phyloP scores from a whole-genome alignment of 2,113 vertebrate genomes.

The Rhynchomys soricoides region DNA sequence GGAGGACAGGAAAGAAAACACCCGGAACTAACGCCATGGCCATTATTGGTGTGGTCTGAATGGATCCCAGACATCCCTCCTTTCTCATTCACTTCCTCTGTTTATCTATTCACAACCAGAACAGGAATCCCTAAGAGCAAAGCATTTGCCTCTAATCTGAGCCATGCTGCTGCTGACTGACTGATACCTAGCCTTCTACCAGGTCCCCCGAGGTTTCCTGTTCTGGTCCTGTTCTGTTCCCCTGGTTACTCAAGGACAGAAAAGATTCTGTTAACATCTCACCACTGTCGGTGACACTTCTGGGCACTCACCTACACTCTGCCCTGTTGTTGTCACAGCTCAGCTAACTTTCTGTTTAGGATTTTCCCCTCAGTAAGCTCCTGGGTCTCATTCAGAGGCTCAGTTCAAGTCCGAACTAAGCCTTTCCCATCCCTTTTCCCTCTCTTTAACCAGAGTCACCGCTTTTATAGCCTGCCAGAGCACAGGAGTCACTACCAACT shows the following conservation, averaged over 20 bases:
- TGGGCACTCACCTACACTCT: not conserved
- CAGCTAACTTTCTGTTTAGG: conserved; percentile 29
- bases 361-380: not conserved
- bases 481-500: not conserved
- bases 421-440: not conserved
- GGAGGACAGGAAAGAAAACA: not conserved
- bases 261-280: not conserved
- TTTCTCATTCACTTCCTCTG: not conserved
- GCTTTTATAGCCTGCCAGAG: not conserved
- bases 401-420: not conserved
- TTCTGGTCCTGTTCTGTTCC: not conserved
- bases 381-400: conserved; percentile 36
- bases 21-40: not conserved
- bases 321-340: not conserved
- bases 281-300: not conserved
- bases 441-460: conserved; percentile 9
- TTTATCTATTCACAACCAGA: not conserved
- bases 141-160: not conserved
- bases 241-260: not conserved
- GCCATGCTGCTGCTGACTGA: not conserved
- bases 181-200: not conserved
- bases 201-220: not conserved
- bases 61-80: not conserved
- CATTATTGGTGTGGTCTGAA: not conserved
- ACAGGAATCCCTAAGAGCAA: not conserved